These are phyloP conservation scores for Corvus hawaiiensis DNA, from an alignment of 2,113 vertebrate genomes.

Conservation along the genomic window DNA sequence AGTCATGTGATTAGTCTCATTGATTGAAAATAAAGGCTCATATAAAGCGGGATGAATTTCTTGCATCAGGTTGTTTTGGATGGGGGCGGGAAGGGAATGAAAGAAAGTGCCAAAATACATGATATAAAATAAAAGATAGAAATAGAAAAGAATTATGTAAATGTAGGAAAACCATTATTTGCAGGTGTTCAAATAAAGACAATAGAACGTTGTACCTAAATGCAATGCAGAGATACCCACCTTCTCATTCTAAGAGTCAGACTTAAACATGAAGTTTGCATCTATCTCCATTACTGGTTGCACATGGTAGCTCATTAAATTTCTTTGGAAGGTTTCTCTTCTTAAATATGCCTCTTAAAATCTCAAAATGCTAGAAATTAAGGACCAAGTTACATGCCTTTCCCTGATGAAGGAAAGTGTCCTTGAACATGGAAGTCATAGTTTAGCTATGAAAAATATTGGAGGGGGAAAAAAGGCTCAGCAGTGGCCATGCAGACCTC, in stretches of 20 bases:
- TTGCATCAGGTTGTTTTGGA: not conserved
- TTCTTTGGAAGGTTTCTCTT: conserved; percentile 9
- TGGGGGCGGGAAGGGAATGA: fast-evolving
- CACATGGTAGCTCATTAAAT: not conserved
- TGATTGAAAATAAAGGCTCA: not conserved
- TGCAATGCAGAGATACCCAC: not conserved
- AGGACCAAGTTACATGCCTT: not conserved
- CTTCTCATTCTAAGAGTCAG: not conserved
- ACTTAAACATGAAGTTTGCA: not conserved
- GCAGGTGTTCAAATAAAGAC: not conserved
- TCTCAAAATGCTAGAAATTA: conserved; percentile 33
- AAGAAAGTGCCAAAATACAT: not conserved
- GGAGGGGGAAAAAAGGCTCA: fast-evolving
- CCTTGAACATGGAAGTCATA: not conserved
- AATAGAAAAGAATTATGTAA: not conserved
- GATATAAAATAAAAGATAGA: not conserved
- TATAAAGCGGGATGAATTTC: not conserved
- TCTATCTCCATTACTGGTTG: not conserved
- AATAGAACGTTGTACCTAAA: not conserved
- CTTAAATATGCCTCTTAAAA: not conserved
- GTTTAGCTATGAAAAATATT: not conserved
- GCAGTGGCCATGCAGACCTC: not conserved
- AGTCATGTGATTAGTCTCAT: not conserved
- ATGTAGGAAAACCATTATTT: not conserved
- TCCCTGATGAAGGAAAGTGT: not conserved